Base-by-base conservation (phyloP, 2,797 vertebrate genomes). In the Gymnocypris eckloni region DNA sequence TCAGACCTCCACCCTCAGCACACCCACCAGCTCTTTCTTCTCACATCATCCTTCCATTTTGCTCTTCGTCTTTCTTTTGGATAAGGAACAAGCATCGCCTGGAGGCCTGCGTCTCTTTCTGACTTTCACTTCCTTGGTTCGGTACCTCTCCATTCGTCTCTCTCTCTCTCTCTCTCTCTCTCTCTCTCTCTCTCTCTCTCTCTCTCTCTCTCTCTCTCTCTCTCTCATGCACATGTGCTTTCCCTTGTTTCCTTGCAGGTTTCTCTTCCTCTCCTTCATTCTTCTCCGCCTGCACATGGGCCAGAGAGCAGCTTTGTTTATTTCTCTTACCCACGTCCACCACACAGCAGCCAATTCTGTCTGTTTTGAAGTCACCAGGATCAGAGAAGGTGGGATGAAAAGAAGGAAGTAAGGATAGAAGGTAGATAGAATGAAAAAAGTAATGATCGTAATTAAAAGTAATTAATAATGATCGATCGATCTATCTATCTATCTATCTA, bases 301-400 rank as follows among this genome's bases (percentile, higher is more conserved):
- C 89, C 89, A 91, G 87, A 88, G 89, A 87, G 88, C 90, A 84
- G 84, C 91, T 92, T 92, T 92, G 90, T 89, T 91, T 86, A 82
- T 91, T 90, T 88, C 41, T 88, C 77, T 33, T 78, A 79, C 77
- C 54, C 87, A 86, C 79, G 41, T 85, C 85, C 54, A 50, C 78
- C 71, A 70, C 50, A 18, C 66, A 79, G 56, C 71, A 67, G 79
- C 61, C 79, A 80, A 72, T 84, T 78, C 56, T 72, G 64, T 64
- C 64, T 79, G 76, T 87, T 69, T 86, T 87, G 67, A 88, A 89
- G 73, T 69, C n/a, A 54, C 50, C 25, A 48, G 71, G 79, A 66
- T 72, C 25, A 84, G 48, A 77, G 59, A 82, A 28, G 33, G 81
- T 56, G 48, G 72, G 22, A 59, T 22, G 22, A 80, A 72, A 84